Evolutionary conservation across 2,797 vertebrate genomes (phyloP), one percentile per base, ranked within the genome.

Genomic region (Cetoscarus ocellatus): DNA sequence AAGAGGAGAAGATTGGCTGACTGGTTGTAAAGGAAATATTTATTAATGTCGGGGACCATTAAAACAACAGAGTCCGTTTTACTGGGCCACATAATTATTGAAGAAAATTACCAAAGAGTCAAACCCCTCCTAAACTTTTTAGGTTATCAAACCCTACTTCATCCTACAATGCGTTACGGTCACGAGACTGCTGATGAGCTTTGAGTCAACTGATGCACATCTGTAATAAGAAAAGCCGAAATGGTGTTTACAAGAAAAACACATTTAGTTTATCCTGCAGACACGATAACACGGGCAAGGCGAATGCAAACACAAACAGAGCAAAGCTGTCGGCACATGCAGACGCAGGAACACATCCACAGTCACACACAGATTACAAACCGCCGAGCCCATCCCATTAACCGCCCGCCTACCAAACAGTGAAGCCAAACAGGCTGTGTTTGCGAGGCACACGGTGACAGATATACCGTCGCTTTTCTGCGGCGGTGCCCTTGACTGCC

Each of bases 201-300:
- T 44, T 43, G 53, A 79, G 53, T 86, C 82, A 70, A 81, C 84
- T 67, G 76, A 91, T 84, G 75, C 68, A 48, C 82, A 82, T 86
- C 85, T 84, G 77, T 78, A 86, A 88, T 88, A 85, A 80, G 80
- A 80, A 83, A 85, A 82, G 76, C 66, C 44, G 43, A 67, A 87
- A 84, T 85, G 52, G 52, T 91, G 87, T 90, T 91, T 83, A 84
- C 84, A 62, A 66, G 74, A 83, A 73, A 85, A 88, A 79, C 78
- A 87, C 75, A 89, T 82, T 87, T 68, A 70, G 73, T 84, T 88
- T 80, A 78, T 88, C 79, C 83, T 48, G 75, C 77, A 73, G 73
- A 85, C 80, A 65, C 89, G 88, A 91, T 87, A 90, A 88, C 87
- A 75, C 18, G 61, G 68, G 49, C 68, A 48, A 65, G 63, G 71